phyloP scores from a whole-genome alignment of 2,797 vertebrate genomes.

The Coilia nasus region DNA sequence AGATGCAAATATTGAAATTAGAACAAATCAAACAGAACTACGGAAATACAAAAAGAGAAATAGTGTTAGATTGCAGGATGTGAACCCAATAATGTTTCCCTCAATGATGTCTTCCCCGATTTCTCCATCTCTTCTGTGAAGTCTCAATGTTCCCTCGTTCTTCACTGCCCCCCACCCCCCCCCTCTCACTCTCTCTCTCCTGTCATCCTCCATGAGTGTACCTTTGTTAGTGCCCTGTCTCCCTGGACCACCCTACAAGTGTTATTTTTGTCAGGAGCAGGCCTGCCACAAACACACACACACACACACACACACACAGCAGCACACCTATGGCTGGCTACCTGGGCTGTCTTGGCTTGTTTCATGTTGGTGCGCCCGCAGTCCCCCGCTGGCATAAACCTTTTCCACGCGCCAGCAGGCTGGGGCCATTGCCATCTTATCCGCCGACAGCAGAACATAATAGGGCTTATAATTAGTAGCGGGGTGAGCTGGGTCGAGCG shows the following conservation, averaged over 20 bases:
- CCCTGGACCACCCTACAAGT: not conserved
- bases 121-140: no score
- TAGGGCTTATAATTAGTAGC: constrained; percentile 75
- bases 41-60: not conserved
- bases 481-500: constrained; percentile 67
- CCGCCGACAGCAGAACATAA: constrained; percentile 62
- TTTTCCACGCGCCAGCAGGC: constrained; percentile 28
- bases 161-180: not conserved
- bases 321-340: not conserved
- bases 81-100: not conserved
- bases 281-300: not conserved
- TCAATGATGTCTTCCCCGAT: no score
- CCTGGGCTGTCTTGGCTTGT: not conserved
- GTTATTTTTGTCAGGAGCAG: constrained; percentile 10
- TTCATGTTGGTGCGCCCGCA: constrained; percentile 19
- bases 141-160: not conserved
- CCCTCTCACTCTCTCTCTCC: not conserved
- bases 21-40: not conserved
- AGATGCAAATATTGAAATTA: not conserved
- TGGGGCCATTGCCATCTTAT: constrained; percentile 32
- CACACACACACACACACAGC: no score
- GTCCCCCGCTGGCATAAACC: constrained; percentile 26
- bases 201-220: not conserved
- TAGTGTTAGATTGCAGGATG: not conserved
- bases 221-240: not conserved